Evolutionary conservation across 2,888 invertebrate species (phyloP), one percentile per base, ranked within the genome.

Genomic region (Torymus texanus): DNA sequence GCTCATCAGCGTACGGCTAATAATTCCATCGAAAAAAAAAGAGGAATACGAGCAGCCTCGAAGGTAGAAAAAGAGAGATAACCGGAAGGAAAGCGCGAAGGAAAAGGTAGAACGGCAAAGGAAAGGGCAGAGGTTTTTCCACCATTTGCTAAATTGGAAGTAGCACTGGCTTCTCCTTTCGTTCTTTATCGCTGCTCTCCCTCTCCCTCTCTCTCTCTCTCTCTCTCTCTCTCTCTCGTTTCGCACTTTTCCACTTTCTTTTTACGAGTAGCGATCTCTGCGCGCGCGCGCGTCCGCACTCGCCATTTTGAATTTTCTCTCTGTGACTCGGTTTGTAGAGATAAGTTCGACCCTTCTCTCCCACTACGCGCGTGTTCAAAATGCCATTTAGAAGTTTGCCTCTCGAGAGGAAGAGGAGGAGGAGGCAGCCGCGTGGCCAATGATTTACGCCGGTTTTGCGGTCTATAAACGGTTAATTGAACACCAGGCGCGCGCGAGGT

Each of bases 81-180:
- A 53, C 70, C 62, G 61, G n/a, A 51, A 62, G 14, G 10, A 62
- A 4, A 21, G n/a, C 8, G 14, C 18, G 62, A 21, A 24, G 13
- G 59, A 24, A 21, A n/a, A 63, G 58, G 51, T n/a, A 0, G n/a
- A 50, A 16, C 61, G 5, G n/a, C 50, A 24, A 61, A 61, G 51
- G 21, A 59, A 71, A 56, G 63, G 61, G 66, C 18, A 66, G 51
- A 63, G 70, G 59, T 61, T 68, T 79, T 78, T 75, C 59, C 16
- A 13, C 75, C 81, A 81, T 81, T 80, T 76, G 55, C 70, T 53
- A 79, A 78, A 82, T 81, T 82, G 76, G 75, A 81, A 80, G 41
- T 41, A 41, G 70, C 50, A 74, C 75, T 75, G 59, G 61, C 70
- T 58, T 14, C 11, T 68, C 18, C 55, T 66, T 73, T 56, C 71